These are phyloP conservation scores for Tetranychus truncatus DNA, from an alignment of 2,888 invertebrate genomes.

Conservation along the genomic window DNA sequence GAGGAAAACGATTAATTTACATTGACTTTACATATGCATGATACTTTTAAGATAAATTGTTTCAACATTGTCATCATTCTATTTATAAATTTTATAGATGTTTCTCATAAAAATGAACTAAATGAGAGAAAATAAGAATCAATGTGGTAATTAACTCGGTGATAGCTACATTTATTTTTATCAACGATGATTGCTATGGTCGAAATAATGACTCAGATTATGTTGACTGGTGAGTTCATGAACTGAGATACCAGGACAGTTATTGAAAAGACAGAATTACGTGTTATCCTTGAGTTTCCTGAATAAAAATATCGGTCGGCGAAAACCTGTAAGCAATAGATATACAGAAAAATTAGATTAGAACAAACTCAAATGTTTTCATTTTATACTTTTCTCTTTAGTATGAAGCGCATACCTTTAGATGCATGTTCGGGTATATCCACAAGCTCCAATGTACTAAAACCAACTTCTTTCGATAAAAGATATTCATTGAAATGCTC, in stretches of 20 bases:
- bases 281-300: conserved; percentile 14
- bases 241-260: not conserved
- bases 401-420: conserved; percentile 39
- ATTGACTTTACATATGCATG: too few relatives aligned
- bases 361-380: too few relatives aligned
- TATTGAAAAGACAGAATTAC: not conserved
- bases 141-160: too few relatives aligned
- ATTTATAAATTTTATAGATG: too few relatives aligned
- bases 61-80: too few relatives aligned
- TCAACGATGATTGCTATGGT: too few relatives aligned
- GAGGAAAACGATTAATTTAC: too few relatives aligned
- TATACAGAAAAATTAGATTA: not conserved
- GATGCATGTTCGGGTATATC: conserved; percentile 61
- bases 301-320: conserved; percentile 21
- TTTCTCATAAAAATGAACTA: too few relatives aligned
- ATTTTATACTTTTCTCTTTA: not conserved
- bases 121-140: too few relatives aligned
- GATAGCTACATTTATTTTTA: too few relatives aligned
- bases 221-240: not conserved
- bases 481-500: conserved; percentile 82
- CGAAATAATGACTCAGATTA: not conserved
- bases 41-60: too few relatives aligned
- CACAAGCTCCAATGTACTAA: conserved; percentile 60
- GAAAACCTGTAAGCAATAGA: conserved; percentile 19
- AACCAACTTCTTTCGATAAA: conserved; percentile 64